Base-by-base conservation (phyloP, 2,888 invertebrate species). In the Autographa pulchrina region DNA sequence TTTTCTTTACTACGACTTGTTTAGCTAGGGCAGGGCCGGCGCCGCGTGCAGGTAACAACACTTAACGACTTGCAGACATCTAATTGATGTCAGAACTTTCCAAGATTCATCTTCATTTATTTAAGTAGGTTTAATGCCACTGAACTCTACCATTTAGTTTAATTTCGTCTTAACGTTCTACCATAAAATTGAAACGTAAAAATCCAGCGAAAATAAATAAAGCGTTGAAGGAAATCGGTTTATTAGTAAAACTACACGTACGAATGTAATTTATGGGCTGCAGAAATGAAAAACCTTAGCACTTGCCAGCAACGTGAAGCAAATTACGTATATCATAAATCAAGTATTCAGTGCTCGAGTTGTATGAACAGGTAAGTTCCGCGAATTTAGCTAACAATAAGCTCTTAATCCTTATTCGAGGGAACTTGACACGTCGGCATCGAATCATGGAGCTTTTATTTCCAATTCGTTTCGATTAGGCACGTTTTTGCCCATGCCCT, bases 301-400 rank as follows among this genome's bases (percentile, higher is more conserved):
- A 56, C 61, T 72, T 65, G 73, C 69, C 52, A 32, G 70, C 78
- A 69, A 69, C 66, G 70, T 68, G 58, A 60, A 63, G 76, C 64
- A 83, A 79, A 83, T 83, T 79, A 56, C 25, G 54, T 56, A 77
- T 77, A 68, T 77, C 76, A 75, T 84, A 85, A 84, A 85, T 84
- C 85, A 84, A 62, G 69, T 54, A 75, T 83, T 77, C 74, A 75
- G 56, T 74, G 74, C 67, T 68, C 61, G 71, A 70, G 70, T 73
- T 74, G 75, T 77, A 80, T 80, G 81, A 74, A 78, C 85, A 88
- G 86, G 89, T 91, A 87, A 85, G 87, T 91, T 90, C 87, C 75
- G 83, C 82, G 89, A 92, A 92, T 86, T 86, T 85, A 84, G 86
- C 82, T 78, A 88, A 94, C 92, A 94, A 93, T 93, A 88, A 88